Conservation (phyloP, 2,113 vertebrate species). For the Varanus salvator region DNA sequence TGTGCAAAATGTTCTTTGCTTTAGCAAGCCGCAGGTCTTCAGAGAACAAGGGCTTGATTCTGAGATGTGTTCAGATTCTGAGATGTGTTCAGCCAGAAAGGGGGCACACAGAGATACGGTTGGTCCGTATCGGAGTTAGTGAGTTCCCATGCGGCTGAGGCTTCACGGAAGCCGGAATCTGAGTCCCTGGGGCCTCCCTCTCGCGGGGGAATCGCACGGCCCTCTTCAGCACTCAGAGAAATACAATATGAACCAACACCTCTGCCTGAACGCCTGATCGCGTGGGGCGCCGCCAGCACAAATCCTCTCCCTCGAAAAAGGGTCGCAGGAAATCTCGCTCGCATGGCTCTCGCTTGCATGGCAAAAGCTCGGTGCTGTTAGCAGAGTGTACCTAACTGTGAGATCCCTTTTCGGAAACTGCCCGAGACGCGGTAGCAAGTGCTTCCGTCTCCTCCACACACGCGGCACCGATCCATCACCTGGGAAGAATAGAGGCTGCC, state of each 20-base stretch:
- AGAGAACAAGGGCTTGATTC: neutral
- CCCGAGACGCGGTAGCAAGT: conserved; percentile 88
- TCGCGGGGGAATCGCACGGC: neutral
- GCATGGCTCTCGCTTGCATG: neutral
- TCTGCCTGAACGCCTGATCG: neutral
- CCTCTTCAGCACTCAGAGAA: neutral
- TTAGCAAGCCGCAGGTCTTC: neutral
- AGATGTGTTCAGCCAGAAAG: neutral
- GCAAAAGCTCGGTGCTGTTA: conserved; percentile 40
- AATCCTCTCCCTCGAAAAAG: neutral
- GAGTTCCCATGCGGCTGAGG: neutral
- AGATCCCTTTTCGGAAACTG: conserved; percentile 87
- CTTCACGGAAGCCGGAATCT: neutral
- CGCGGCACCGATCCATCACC: conserved; percentile 85
- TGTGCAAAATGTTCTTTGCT: neutral
- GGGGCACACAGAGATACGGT: neutral
- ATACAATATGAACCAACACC: neutral
- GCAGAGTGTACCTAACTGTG: conserved; percentile 90
- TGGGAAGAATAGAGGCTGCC: conserved; percentile 85
- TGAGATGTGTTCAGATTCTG: neutral
- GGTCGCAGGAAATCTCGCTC: no score
- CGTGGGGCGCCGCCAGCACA: neutral
- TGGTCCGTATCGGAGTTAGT: neutral
- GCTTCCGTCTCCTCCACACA: conserved; percentile 87
- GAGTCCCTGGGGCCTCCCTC: neutral